Evolutionary conservation across 1,140 invertebrate species (phyloP).

Genomic region (Trichonephila clavata): DNA sequence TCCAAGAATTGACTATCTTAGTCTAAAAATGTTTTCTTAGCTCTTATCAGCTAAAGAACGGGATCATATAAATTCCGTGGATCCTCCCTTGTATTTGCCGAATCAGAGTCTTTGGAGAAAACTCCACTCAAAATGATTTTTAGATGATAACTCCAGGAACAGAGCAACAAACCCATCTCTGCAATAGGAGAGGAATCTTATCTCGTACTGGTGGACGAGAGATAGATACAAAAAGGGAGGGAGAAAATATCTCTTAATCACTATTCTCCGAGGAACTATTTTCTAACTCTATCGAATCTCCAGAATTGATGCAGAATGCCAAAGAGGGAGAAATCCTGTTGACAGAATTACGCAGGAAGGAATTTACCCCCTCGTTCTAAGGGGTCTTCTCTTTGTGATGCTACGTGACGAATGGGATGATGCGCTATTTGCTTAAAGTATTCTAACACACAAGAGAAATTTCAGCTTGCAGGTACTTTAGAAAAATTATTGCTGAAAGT

Average conservation of each 20-base stretch:
- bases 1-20: no score
- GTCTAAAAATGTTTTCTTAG: no score
- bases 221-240: not conserved
- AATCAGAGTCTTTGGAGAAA: not conserved
- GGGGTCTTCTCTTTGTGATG: no score
- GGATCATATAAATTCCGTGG: not conserved
- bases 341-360: not conserved
- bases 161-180: not conserved
- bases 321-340: not conserved
- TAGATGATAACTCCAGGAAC: not conserved
- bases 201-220: not conserved
- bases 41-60: no score
- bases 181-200: not conserved
- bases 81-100: not conserved
- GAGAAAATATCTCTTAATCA: constrained; percentile 47
- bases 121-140: not conserved
- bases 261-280: constrained; percentile 26
- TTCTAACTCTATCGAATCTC: constrained; percentile 26
- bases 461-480: no score
- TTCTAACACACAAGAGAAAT: no score
- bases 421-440: no score
- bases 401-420: no score
- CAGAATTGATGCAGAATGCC: constrained; percentile 39
- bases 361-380: not conserved
- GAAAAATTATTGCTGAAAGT: no score